Base-by-base conservation (phyloP, 2,888 invertebrate species). In the Drosophila niveifrons region DNA sequence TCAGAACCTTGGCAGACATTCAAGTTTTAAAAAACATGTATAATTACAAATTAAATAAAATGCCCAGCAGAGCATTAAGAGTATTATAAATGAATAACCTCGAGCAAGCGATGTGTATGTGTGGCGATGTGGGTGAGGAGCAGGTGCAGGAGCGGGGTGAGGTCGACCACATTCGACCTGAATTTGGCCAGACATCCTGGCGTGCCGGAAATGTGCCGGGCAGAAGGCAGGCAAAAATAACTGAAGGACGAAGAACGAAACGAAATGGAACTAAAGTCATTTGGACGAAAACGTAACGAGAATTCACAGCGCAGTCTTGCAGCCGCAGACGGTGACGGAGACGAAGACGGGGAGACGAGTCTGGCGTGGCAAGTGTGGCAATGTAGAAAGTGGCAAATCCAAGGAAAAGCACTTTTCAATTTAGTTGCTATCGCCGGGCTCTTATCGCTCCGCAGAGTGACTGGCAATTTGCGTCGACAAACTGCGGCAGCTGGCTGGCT, bases 401-500 rank as follows among this genome's bases (percentile, higher is more conserved):
- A 70, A 72, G 80, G 67, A 53, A 62, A 69, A 78, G 88, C 74
- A 88, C 69, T 82, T 82, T 82, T 82, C 88, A 82, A 82, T 82
- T 82, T 87, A 77, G 82, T 76, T 81, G 70, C 82, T 78, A 86
- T 87, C 79, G 82, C 58, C 47, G 48, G 48, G 58, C 62, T 66
- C 73, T 78, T 75, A 75, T 78, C 74, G 78, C 78, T 62, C 61
- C 64, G 15, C 65, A 75, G 75, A 77, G 79, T 78, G 79, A 77
- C 71, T 80, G 80, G 78, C 88, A 83, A 83, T 88, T 82, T 81
- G 78, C 52, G 81, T 84, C 75, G 82, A 83, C 87, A 82, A 82
- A 87, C 87, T 82, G 88, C 85, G 79, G 82, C 79, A 73, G 77
- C 71, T 79, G 66, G 75, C 71, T 79, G 66, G 75, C 63, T 23